Percentiles rank a stretch among this genome's conserved stretches.
phyloP scores from a whole-genome alignment of 2,797 vertebrate species.

The Luscinia megarhynchos region DNA sequence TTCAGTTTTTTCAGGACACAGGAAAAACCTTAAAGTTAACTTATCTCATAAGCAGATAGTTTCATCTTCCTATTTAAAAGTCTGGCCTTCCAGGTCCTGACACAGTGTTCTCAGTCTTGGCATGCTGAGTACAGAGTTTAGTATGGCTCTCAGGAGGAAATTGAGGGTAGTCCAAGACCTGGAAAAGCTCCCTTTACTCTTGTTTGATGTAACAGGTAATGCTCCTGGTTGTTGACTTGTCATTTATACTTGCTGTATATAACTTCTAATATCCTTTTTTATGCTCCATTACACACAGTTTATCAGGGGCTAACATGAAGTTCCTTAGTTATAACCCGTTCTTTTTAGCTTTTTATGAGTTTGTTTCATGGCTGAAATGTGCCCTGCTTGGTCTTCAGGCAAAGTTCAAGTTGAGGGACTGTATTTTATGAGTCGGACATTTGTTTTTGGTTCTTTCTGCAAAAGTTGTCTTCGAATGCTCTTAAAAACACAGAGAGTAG shows the following conservation, averaged over 20 bases:
- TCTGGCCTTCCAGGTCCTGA: not conserved
- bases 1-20: not conserved
- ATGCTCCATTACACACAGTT: not conserved
- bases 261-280: not conserved
- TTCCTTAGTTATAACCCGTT: not conserved
- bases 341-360: not conserved
- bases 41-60: not conserved
- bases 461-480: not conserved
- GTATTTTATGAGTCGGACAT: not conserved
- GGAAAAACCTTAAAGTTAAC: not conserved
- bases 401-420: not conserved
- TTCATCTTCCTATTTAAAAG: not conserved
- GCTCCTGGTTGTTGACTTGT: not conserved
- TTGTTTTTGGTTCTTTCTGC: not conserved
- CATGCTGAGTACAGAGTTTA: not conserved
- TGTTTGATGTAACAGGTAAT: not conserved
- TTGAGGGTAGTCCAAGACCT: not conserved
- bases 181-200: not conserved
- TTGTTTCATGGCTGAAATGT: not conserved
- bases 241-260: not conserved
- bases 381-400: not conserved
- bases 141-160: not conserved
- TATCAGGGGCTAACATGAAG: conserved; percentile 1
- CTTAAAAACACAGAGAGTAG: not conserved
- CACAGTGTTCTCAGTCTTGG: not conserved